phyloP scores from a whole-genome alignment of 1,140 invertebrate genomes.

The Oryctes rhinoceros region DNA sequence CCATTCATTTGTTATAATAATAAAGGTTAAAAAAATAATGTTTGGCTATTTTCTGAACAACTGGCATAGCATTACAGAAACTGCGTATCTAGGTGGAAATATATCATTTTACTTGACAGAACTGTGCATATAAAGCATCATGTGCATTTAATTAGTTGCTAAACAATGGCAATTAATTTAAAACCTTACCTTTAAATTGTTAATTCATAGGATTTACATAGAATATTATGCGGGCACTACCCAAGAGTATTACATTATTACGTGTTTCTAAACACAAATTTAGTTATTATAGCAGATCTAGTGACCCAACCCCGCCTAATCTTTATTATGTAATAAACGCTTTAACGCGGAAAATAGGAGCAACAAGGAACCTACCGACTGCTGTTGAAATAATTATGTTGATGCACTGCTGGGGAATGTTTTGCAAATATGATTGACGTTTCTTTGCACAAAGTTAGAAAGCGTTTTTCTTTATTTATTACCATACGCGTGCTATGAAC shows the following conservation, averaged over 20 bases:
- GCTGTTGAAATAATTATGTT: not conserved
- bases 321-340: not conserved
- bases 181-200: not conserved
- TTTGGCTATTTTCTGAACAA: too few relatives aligned
- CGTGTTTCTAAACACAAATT: not conserved
- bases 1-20: too few relatives aligned
- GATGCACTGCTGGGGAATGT: not conserved
- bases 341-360: not conserved
- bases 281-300: not conserved
- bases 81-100: too few relatives aligned
- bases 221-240: not conserved
- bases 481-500: not conserved
- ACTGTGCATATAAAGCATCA: too few relatives aligned
- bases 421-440: not conserved
- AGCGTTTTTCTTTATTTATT: not conserved
- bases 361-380: not conserved
- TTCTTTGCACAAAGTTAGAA: not conserved
- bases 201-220: not conserved
- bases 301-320: not conserved
- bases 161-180: too few relatives aligned
- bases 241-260: not conserved
- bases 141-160: too few relatives aligned
- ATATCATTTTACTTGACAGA: too few relatives aligned
- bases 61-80: too few relatives aligned
- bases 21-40: too few relatives aligned